Base-by-base conservation (phyloP, 2,888 invertebrate genomes). In the Eremobia ochroleuca region DNA sequence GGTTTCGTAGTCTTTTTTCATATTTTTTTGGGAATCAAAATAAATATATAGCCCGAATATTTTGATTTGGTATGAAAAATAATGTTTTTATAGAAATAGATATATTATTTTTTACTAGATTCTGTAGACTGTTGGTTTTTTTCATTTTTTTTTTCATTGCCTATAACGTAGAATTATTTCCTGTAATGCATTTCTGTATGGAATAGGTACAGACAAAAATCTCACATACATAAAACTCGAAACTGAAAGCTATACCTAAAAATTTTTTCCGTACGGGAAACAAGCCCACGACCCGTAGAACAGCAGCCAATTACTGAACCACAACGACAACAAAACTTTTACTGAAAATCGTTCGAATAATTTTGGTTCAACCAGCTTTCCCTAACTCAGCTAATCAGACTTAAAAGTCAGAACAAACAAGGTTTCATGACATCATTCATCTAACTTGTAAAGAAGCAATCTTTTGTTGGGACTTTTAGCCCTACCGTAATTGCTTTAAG, bases 381-480 rank as follows among this genome's bases (percentile, higher is more conserved):
- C 68, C 15, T 81, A 80, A 80, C 70, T 77, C 55, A 49, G 70
- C 77, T 81, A 81, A 81, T 81, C 80, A 81, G 70, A 81, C 70
- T 81, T 81, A 70, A 76, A 81, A 81, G 70, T 81, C 70, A 49
- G 52, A 71, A 71, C 77, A 80, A 80, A 77, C 82, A 66, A 66
- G 66, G 68, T 66, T 82, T 77, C 66, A 77, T 81, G 80, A 81
- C 80, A 82, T 81, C 43, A 82, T 77, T 82, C 82, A 81, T 82
- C 80, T 77, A 82, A 81, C 72, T 81, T 81, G 49, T 55, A 37
- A 68, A 77, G 77, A 72, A 83, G 81, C 68, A 81, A 81, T 83
- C 83, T 81, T 83, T 77, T 83, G 83, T 81, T 77, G 49, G 34
- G 58, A 65, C 59, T 72, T 78, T 59, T 25, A 55, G 58, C 61